A percentile compares a stretch with the other conserved stretches of the same genome.
Conservation (phyloP, 1,140 invertebrate species). For the Cydia strobilella region DNA sequence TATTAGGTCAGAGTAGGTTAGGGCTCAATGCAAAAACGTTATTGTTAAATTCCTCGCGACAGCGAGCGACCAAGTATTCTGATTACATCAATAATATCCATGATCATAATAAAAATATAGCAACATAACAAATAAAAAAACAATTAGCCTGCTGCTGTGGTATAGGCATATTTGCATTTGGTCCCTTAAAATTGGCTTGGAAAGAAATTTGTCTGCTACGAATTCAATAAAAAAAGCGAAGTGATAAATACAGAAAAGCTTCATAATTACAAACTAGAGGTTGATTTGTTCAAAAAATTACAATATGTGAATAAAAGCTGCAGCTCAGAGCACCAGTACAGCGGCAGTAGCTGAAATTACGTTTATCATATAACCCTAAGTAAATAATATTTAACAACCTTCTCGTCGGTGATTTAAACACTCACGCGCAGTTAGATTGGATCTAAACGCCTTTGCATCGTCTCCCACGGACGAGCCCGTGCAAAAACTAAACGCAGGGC, state of each 20-base stretch:
- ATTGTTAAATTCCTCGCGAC: constrained; percentile 12
- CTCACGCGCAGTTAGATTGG: constrained; percentile 22
- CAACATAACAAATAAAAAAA: neutral
- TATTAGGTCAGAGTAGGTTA: constrained; percentile 12
- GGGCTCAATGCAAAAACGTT: constrained; percentile 15
- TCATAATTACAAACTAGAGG: too few relatives aligned
- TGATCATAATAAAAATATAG: neutral
- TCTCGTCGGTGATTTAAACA: constrained; percentile 17
- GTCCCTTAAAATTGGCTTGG: too few relatives aligned
- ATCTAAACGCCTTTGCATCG: constrained; percentile 30
- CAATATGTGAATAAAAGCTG: neutral
- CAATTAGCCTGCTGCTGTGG: neutral
- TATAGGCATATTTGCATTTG: neutral
- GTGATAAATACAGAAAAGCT: too few relatives aligned
- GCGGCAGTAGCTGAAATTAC: neutral
- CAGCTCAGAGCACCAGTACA: neutral
- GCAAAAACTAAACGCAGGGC: constrained; percentile 31
- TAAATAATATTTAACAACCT: neutral
- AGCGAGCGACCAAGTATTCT: constrained; percentile 5
- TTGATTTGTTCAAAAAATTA: too few relatives aligned
- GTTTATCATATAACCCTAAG: neutral
- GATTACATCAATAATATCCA: constrained; percentile 1
- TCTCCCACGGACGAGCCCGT: constrained; percentile 39
- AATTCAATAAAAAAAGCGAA: too few relatives aligned
- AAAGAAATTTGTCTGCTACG: too few relatives aligned